phyloP scores from a whole-genome alignment of 35 echinoderm and acorn worm species.

The Diadema setosum region DNA sequence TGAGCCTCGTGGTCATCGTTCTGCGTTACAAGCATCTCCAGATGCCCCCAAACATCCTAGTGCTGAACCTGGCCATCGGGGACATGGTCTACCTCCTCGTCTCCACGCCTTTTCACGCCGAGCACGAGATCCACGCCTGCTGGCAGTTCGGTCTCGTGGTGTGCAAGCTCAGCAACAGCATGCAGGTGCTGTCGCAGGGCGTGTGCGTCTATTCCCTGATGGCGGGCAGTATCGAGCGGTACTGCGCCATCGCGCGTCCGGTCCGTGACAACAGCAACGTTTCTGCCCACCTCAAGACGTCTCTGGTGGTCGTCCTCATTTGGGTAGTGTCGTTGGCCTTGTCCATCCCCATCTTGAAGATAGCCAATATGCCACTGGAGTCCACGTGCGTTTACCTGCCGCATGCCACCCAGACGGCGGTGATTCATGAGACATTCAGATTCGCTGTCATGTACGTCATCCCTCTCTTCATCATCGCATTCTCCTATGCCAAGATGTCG shows the following conservation, averaged over 20 bases:
- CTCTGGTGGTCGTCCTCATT: conserved; percentile 26
- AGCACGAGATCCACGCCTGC: conserved; percentile 33
- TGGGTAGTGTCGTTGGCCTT: conserved; percentile 43
- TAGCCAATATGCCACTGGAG: not conserved
- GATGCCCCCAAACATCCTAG: conserved; percentile 68
- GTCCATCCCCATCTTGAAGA: conserved; percentile 22
- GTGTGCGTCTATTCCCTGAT: conserved; percentile 76
- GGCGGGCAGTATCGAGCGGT: conserved; percentile 77
- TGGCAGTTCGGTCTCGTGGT: conserved; percentile 22
- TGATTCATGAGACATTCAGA: not conserved
- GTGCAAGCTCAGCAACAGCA: conserved; percentile 61
- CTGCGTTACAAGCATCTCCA: conserved; percentile 36
- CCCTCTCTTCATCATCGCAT: conserved; percentile 49
- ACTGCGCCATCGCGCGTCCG: conserved; percentile 18
- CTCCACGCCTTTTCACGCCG: conserved; percentile 48
- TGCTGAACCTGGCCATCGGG: conserved; percentile 69
- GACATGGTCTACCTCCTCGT: conserved; percentile 71
- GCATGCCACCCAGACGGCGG: not conserved
- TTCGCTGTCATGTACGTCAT: conserved; percentile 59
- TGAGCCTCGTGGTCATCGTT: conserved; percentile 46
- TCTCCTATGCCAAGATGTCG: conserved; percentile 57
- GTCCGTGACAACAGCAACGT: conserved; percentile 5
- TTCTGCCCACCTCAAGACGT: not conserved
- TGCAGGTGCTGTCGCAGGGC: conserved; percentile 41
- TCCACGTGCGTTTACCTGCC: conserved; percentile 24